Evolutionary conservation across 2,113 vertebrate genomes (phyloP).

Genomic region (Xenopus borealis): DNA sequence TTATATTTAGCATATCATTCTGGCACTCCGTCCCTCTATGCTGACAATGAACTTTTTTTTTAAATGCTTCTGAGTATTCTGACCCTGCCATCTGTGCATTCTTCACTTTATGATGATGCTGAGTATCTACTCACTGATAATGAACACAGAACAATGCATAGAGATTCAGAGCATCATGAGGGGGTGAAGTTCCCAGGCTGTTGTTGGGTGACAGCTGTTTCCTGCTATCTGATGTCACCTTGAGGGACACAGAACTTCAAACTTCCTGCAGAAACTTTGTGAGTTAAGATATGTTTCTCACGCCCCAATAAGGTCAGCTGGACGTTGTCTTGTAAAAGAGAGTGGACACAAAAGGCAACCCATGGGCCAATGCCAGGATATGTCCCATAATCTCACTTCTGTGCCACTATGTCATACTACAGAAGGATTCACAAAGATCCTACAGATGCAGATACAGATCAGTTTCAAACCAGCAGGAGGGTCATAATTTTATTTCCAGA

Average conservation of each 20-base stretch:
- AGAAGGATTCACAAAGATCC: background rate
- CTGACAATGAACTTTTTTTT: background rate
- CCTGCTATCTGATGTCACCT: constrained; percentile 71
- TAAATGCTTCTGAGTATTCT: background rate
- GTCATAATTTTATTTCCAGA: too few relatives aligned
- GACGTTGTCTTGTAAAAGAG: constrained; percentile 21
- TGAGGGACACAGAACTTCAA: constrained; percentile 44
- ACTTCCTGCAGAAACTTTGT: constrained; percentile 40
- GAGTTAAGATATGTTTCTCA: constrained; percentile 56
- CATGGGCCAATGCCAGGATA: background rate
- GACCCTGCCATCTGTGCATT: background rate
- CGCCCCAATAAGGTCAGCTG: constrained; percentile 53
- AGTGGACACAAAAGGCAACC: constrained; percentile 32
- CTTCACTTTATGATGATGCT: background rate
- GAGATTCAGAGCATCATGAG: constrained; percentile 48
- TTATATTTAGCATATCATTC: background rate
- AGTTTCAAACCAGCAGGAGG: too few relatives aligned
- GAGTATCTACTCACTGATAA: constrained; percentile 6
- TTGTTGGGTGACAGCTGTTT: constrained; percentile 65
- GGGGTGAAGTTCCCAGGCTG: constrained; percentile 58
- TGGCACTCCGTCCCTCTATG: background rate
- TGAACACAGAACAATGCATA: constrained; percentile 5
- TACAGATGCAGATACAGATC: background rate
- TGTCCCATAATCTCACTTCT: background rate
- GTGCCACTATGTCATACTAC: background rate